Percentiles rank a stretch among this genome's conserved stretches.
Conservation (phyloP, 2,797 vertebrate species). For the Xerus rutilus region DNA sequence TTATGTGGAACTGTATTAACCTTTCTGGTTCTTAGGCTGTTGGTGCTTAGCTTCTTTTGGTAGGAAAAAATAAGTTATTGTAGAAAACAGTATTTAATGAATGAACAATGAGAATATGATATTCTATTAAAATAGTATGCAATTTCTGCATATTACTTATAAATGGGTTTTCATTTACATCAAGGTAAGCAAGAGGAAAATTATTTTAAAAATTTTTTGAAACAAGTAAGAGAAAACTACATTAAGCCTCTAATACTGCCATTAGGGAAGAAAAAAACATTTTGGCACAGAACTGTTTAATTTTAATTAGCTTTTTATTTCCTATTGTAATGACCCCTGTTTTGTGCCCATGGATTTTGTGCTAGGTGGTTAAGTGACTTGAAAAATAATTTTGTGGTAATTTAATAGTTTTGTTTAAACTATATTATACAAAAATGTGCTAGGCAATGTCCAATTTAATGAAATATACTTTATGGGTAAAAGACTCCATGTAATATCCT, state of each 20-base stretch:
- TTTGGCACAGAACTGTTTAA: conserved; percentile 27
- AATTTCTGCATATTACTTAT: conserved; percentile 24
- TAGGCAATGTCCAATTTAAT: conserved; percentile 44
- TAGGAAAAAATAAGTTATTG: neutral
- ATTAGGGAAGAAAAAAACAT: neutral
- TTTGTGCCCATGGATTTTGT: conserved; percentile 56
- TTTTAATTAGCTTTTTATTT: conserved; percentile 74
- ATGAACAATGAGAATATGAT: conserved; percentile 19
- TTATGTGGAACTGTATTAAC: neutral
- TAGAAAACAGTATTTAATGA: neutral
- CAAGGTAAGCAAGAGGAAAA: conserved; percentile 19
- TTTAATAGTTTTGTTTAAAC: conserved; percentile 68
- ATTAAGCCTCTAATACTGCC: conserved; percentile 38
- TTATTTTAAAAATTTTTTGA: neutral
- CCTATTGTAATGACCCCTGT: conserved; percentile 47
- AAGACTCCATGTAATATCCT: conserved; percentile 61
- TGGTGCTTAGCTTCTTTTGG: neutral
- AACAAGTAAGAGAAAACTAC: conserved; percentile 48
- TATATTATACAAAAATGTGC: conserved; percentile 62
- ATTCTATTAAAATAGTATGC: conserved; percentile 18
- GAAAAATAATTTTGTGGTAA: conserved; percentile 57
- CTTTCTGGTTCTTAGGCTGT: neutral
- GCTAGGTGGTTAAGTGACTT: conserved; percentile 60
- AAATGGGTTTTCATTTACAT: conserved; percentile 46
- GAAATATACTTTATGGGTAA: conserved; percentile 67